These are phyloP conservation scores for Ennomos fuscantarius DNA, from an alignment of 2,888 invertebrate genomes.

Conservation along the genomic window DNA sequence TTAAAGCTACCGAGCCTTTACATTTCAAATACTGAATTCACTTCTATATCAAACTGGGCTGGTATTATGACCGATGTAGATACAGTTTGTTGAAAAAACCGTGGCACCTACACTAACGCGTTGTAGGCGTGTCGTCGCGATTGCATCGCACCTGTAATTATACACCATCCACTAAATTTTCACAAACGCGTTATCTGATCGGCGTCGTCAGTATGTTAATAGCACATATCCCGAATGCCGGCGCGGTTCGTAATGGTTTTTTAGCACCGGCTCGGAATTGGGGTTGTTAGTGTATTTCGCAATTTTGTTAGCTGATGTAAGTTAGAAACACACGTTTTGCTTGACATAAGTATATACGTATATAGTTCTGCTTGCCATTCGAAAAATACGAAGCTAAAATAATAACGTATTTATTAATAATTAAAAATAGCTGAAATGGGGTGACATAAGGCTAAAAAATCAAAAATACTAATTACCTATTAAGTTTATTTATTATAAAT, in stretches of 20 bases:
- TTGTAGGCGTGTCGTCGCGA: constrained; percentile 67
- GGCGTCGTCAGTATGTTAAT: constrained; percentile 72
- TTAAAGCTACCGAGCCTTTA: constrained; percentile 25
- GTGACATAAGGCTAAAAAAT: too few relatives aligned
- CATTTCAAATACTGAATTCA: constrained; percentile 36
- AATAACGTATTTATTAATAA: too few relatives aligned
- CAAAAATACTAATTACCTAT: too few relatives aligned
- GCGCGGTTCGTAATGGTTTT: constrained; percentile 63
- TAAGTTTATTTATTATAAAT: too few relatives aligned
- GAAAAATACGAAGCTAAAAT: too few relatives aligned
- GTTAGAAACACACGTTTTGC: background rate
- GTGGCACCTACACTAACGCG: constrained; percentile 52
- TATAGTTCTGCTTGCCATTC: too few relatives aligned
- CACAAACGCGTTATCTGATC: constrained; percentile 78
- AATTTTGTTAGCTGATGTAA: background rate
- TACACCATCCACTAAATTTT: constrained; percentile 77
- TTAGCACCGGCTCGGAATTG: constrained; percentile 33
- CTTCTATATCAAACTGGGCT: constrained; percentile 27
- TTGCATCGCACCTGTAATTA: constrained; percentile 74
- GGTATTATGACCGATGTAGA: constrained; percentile 32
- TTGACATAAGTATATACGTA: too few relatives aligned
- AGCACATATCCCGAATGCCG: constrained; percentile 71
- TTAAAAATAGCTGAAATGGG: too few relatives aligned
- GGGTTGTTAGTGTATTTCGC: constrained; percentile 16
- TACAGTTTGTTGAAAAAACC: constrained; percentile 45